Evolutionary conservation across 2,888 invertebrate genomes (phyloP).

Genomic region (Eremobia ochroleuca): DNA sequence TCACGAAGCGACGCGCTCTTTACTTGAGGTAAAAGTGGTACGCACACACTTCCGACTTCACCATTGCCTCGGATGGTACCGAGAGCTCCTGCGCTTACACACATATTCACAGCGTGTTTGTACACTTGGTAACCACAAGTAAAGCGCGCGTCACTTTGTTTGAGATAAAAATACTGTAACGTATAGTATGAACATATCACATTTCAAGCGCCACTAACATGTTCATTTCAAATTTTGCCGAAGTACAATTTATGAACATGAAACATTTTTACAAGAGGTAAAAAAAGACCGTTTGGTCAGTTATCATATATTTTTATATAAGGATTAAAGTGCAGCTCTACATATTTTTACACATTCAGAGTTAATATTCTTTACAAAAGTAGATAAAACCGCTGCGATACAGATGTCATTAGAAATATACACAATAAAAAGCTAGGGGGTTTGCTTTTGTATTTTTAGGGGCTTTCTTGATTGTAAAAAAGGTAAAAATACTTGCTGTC

Average conservation of each 20-base stretch:
- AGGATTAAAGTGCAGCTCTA: not conserved
- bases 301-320: not conserved
- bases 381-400: not conserved
- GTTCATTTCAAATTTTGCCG: not conserved
- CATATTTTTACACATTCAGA: not conserved
- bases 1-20: not conserved
- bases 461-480: not conserved
- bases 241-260: not conserved
- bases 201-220: constrained; percentile 37
- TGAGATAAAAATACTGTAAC: not conserved
- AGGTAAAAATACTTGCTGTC: too few relatives aligned
- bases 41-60: not conserved
- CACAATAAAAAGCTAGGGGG: not conserved
- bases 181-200: not conserved
- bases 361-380: not conserved
- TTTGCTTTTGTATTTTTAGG: not conserved
- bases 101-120: not conserved
- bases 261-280: not conserved
- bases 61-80: too few relatives aligned
- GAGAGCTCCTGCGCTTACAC: not conserved
- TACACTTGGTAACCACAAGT: not conserved
- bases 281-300: not conserved
- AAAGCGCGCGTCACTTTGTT: not conserved
- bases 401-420: not conserved
- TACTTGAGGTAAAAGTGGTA: not conserved